Percentiles rank a stretch among this genome's conserved stretches.
Conservation (phyloP, 2,113 vertebrate species). For the Cariama cristata region DNA sequence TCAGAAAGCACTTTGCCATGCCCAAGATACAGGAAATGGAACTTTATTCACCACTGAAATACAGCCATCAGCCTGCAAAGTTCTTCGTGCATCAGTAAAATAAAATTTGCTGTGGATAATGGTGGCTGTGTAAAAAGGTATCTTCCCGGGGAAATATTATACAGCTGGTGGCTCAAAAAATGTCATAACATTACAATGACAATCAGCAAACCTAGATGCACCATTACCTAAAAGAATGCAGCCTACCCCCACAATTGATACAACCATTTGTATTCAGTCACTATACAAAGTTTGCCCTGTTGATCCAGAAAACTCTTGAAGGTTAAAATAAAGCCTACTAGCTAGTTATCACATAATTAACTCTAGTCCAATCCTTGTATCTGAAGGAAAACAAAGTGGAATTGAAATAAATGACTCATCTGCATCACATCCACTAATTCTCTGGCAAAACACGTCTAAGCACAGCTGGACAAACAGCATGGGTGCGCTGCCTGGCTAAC, state of each 20-base stretch:
- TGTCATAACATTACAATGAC: neutral
- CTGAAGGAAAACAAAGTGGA: neutral
- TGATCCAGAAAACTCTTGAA: neutral
- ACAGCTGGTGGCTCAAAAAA: neutral
- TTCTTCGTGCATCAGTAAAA: neutral
- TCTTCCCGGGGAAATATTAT: neutral
- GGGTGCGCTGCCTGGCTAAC: neutral
- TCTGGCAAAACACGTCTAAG: neutral
- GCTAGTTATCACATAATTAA: neutral
- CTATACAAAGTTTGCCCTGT: neutral
- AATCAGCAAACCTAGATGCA: neutral
- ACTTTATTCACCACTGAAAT: neutral
- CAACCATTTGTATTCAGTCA: fast-evolving
- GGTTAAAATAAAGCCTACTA: neutral
- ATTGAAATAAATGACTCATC: slow-evolving; percentile 5
- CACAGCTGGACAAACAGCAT: slow-evolving; percentile 13
- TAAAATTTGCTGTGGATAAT: neutral
- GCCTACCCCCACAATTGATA: neutral
- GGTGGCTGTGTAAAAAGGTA: neutral
- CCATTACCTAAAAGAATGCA: neutral
- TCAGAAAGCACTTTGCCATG: neutral
- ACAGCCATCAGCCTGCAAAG: neutral
- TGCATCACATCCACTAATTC: neutral
- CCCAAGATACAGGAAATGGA: neutral
- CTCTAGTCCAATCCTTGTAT: neutral